Evolutionary conservation across 2,797 vertebrate genomes (phyloP).

Genomic region (Gastrophryne carolinensis): DNA sequence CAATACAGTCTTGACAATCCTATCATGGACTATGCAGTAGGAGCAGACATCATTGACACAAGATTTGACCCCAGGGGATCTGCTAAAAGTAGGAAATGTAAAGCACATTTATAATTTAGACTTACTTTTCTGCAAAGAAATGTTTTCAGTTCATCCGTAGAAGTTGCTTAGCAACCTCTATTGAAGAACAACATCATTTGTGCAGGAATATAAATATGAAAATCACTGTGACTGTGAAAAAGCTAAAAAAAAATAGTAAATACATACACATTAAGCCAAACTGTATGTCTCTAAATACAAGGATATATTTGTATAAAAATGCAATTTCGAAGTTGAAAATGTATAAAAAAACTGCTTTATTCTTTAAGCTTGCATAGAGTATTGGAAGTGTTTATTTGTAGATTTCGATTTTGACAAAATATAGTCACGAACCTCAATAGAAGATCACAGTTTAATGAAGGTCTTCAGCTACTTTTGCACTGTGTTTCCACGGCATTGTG

Average conservation of each 20-base stretch:
- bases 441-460: too few species aligned
- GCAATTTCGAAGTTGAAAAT: too few species aligned
- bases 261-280: slow-evolving; percentile 26
- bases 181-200: slow-evolving; percentile 36
- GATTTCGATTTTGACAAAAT: too few species aligned
- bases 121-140: slow-evolving; percentile 35
- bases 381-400: too few species aligned
- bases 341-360: too few species aligned
- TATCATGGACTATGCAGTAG: slow-evolving; percentile 24
- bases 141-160: slow-evolving; percentile 24
- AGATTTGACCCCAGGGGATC: slow-evolving; percentile 34
- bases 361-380: too few species aligned
- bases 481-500: too few species aligned
- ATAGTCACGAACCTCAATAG: too few species aligned
- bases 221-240: slow-evolving; percentile 29
- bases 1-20: slow-evolving; percentile 20
- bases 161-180: slow-evolving; percentile 48
- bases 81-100: slow-evolving; percentile 41
- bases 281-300: not conserved
- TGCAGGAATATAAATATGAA: slow-evolving; percentile 43
- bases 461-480: too few species aligned
- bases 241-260: slow-evolving; percentile 14
- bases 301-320: too few species aligned
- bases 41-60: slow-evolving; percentile 34
- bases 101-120: slow-evolving; percentile 48